Conservation (phyloP, 2,797 vertebrate species). For the Clarias platycephalus region DNA sequence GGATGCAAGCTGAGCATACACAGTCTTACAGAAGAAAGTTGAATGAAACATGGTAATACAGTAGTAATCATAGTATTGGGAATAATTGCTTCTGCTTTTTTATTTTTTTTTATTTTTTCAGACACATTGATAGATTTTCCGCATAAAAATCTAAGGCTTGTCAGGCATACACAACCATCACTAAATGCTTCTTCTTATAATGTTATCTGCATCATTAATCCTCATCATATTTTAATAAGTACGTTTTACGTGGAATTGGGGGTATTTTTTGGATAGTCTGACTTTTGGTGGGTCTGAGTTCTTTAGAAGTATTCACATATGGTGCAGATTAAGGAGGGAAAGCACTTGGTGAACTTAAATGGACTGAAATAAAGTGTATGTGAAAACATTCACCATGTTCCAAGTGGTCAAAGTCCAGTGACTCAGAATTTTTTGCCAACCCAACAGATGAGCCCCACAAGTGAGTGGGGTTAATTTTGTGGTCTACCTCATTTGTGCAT, state of each 20-base stretch:
- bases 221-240: neutral
- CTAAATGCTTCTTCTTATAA: neutral
- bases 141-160: neutral
- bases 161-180: neutral
- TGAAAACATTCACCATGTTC: constrained; percentile 1
- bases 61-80: too few relatives aligned
- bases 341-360: neutral
- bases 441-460: neutral
- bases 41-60: neutral
- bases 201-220: neutral
- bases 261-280: neutral
- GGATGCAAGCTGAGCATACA: neutral
- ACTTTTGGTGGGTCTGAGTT: neutral
- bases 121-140: neutral
- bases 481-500: neutral
- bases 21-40: neutral
- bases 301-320: neutral
- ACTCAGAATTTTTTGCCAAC: neutral
- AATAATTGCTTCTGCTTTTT: too few relatives aligned
- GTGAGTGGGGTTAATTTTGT: neutral
- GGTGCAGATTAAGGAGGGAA: neutral
- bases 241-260: neutral
- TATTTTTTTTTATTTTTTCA: too few relatives aligned
- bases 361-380: neutral
- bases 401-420: neutral